A percentile compares a stretch with the other conserved stretches of the same genome.
Evolutionary conservation across 2,888 invertebrate species (phyloP).

Genomic region (Halictus quadricinctus): DNA sequence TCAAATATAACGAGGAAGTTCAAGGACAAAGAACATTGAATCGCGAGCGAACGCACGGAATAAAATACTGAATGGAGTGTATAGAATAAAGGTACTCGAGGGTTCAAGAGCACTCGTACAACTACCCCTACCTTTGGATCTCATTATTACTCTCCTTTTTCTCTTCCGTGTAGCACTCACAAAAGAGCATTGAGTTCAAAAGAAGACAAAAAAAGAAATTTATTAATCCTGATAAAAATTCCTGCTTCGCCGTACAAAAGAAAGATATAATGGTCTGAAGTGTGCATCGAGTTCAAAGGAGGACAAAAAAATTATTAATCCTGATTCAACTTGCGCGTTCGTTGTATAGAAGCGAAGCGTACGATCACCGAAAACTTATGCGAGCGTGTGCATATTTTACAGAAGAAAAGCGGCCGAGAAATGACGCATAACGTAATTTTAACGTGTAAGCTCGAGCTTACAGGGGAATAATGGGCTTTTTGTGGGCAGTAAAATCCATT

Average conservation of each 20-base stretch:
- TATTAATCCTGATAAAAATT: background rate
- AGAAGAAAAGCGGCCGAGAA: background rate
- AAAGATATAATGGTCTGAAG: background rate
- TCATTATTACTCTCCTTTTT: background rate
- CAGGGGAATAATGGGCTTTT: background rate
- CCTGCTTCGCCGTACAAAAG: background rate
- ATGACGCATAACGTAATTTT: background rate
- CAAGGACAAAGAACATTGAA: conserved; percentile 1
- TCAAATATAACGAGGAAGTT: background rate
- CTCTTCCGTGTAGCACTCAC: background rate
- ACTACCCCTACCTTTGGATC: background rate
- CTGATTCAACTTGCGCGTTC: background rate
- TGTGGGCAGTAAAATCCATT: background rate
- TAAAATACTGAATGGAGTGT: background rate
- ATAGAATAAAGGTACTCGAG: background rate
- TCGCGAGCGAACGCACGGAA: background rate
- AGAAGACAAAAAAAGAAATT: background rate
- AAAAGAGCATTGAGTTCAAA: background rate
- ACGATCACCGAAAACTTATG: background rate
- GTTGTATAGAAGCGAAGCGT: background rate
- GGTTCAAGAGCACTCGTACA: background rate
- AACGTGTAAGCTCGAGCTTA: background rate
- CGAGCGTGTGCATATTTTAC: background rate
- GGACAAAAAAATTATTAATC: background rate
- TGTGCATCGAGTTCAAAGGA: background rate